These are phyloP conservation scores for Chloroceryle inda DNA, from an alignment of 2,797 vertebrate genomes.

Conservation along the genomic window DNA sequence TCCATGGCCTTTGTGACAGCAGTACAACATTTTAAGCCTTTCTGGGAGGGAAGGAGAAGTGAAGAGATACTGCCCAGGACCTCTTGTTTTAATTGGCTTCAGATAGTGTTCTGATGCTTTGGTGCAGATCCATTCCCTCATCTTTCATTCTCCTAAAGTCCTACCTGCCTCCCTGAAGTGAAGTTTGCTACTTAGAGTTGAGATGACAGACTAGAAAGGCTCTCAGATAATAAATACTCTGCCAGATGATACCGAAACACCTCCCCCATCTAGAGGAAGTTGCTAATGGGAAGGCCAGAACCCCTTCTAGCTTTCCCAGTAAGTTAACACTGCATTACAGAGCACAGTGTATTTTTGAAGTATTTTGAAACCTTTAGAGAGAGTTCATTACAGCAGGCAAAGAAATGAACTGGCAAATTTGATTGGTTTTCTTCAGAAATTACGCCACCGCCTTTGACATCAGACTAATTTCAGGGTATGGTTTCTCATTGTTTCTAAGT, in stretches of 20 bases:
- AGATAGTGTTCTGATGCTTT: neutral
- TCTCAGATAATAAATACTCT: neutral
- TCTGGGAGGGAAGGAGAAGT: neutral
- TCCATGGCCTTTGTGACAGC: neutral
- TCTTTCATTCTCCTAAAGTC: neutral
- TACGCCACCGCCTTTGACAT: rapidly evolving
- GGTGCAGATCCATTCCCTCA: neutral
- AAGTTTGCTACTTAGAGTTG: neutral
- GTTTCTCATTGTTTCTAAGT: neutral
- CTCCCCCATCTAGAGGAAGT: neutral
- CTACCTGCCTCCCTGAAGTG: neutral
- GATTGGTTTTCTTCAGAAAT: neutral
- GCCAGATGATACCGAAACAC: neutral
- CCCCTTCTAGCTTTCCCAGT: neutral
- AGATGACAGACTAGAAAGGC: neutral
- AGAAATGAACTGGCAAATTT: neutral
- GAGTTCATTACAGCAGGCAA: neutral
- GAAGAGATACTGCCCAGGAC: neutral
- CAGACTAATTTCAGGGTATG: neutral
- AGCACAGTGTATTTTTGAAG: neutral
- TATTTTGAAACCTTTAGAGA: neutral
- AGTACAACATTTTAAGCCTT: neutral
- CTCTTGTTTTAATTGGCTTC: neutral
- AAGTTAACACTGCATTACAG: rapidly evolving
- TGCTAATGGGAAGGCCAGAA: neutral